These are phyloP conservation scores for Argentina silus DNA, from an alignment of 2,797 vertebrate genomes.

Conservation along the genomic window DNA sequence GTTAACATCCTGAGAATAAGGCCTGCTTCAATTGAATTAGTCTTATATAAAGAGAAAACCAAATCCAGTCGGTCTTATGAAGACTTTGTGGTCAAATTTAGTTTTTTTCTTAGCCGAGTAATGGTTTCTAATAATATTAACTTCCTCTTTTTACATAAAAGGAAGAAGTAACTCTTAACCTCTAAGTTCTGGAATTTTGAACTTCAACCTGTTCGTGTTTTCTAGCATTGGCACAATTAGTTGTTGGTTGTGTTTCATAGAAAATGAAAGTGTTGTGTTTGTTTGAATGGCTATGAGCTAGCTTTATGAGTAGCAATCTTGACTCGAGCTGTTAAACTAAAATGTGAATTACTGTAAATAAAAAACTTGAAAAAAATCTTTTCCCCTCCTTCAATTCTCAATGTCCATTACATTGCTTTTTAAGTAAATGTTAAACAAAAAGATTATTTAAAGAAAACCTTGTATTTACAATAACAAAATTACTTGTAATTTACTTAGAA, in stretches of 20 bases:
- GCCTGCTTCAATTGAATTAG: too few relatives aligned
- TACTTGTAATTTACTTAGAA: background rate
- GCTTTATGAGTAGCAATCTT: background rate
- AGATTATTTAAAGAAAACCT: background rate
- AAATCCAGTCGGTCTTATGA: too few relatives aligned
- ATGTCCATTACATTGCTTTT: background rate
- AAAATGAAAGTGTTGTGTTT: background rate
- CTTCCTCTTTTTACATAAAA: background rate
- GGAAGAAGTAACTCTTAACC: background rate
- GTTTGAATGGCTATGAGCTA: background rate
- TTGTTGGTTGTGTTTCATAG: background rate
- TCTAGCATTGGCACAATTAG: background rate
- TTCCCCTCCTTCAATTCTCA: background rate
- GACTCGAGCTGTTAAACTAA: background rate
- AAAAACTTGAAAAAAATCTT: background rate
- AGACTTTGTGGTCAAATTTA: too few relatives aligned
- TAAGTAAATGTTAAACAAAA: background rate
- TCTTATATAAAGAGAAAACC: too few relatives aligned
- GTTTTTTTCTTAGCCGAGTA: too few relatives aligned
- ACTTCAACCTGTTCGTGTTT: slow-evolving; percentile 1
- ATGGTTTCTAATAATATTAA: background rate
- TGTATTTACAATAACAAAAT: background rate
- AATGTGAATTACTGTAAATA: slow-evolving; percentile 1
- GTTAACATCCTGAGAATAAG: too few relatives aligned
- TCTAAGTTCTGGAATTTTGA: background rate